Evolutionary conservation across 2,888 invertebrate species (phyloP).

Genomic region (Microplitis deprimator): DNA sequence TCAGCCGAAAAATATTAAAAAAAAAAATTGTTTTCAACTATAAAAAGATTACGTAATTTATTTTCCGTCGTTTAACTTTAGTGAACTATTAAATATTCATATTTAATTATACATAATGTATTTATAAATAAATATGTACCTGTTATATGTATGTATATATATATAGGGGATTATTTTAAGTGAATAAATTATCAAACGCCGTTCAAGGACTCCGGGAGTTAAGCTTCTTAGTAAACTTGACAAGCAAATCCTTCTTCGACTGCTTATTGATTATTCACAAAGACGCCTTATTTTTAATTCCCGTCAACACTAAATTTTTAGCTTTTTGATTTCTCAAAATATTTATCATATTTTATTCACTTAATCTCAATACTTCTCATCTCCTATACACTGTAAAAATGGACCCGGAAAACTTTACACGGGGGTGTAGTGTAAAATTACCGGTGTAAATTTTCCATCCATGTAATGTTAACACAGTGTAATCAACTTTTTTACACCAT

Average conservation of each 20-base stretch:
- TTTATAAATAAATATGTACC: conserved; percentile 7
- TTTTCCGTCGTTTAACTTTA: background rate
- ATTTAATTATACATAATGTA: conserved; percentile 9
- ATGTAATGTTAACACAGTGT: too few species aligned
- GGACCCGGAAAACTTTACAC: too few species aligned
- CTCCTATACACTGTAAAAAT: too few species aligned
- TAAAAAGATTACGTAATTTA: background rate
- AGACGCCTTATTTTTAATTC: conserved; percentile 1
- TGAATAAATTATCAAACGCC: conserved; percentile 30
- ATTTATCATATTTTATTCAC: background rate
- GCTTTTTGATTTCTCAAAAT: background rate
- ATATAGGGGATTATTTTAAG: background rate
- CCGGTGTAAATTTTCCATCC: too few species aligned
- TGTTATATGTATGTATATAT: conserved; percentile 11
- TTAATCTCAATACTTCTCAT: background rate
- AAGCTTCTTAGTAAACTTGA: conserved; percentile 21
- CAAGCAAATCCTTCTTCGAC: conserved; percentile 12
- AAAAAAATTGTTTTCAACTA: too few species aligned
- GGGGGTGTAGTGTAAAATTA: too few species aligned
- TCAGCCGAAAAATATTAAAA: background rate
- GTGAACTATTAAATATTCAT: background rate
- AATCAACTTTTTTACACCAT: too few species aligned
- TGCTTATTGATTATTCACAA: conserved; percentile 18
- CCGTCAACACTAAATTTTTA: background rate
- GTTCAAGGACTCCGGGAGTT: conserved; percentile 12